Conservation (phyloP, 92 coral and sea anemone genomes). For the Anthopleura xanthogrammica region DNA sequence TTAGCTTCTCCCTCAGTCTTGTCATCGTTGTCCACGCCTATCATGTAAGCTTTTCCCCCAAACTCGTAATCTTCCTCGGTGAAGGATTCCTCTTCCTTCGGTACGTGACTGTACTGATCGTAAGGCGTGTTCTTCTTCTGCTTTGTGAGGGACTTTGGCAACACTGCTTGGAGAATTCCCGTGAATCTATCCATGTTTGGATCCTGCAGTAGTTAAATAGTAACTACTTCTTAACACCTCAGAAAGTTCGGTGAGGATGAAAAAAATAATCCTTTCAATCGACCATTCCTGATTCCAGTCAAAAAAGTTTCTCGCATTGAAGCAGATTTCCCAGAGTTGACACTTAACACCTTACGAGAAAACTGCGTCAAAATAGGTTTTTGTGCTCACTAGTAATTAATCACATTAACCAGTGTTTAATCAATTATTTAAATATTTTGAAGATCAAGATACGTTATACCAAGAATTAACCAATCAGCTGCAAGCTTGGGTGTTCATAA, state of each 20-base stretch:
- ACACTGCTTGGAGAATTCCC: neutral
- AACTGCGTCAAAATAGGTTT: too few relatives aligned
- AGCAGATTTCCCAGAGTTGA: too few relatives aligned
- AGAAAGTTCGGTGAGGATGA: neutral
- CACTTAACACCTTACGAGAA: too few relatives aligned
- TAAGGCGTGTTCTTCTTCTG: neutral
- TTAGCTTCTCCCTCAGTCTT: conserved; percentile 38
- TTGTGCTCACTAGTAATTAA: too few relatives aligned
- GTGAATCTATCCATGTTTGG: neutral
- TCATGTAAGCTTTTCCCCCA: conserved; percentile 27
- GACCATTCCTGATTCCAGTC: neutral
- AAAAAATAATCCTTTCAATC: neutral
- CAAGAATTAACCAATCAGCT: too few relatives aligned
- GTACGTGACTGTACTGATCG: conserved; percentile 51
- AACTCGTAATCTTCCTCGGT: conserved; percentile 52
- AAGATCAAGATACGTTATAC: too few relatives aligned
- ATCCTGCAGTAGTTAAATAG: neutral
- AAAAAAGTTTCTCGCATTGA: neutral
- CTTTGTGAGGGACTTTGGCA: neutral
- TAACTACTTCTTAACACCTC: neutral
- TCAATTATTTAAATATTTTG: too few relatives aligned
- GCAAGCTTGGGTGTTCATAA: too few relatives aligned
- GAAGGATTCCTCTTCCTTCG: conserved; percentile 40
- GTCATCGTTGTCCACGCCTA: neutral
- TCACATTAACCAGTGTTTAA: too few relatives aligned